Base-by-base conservation (phyloP, 2,113 vertebrate genomes). In the Aramus guarauna region DNA sequence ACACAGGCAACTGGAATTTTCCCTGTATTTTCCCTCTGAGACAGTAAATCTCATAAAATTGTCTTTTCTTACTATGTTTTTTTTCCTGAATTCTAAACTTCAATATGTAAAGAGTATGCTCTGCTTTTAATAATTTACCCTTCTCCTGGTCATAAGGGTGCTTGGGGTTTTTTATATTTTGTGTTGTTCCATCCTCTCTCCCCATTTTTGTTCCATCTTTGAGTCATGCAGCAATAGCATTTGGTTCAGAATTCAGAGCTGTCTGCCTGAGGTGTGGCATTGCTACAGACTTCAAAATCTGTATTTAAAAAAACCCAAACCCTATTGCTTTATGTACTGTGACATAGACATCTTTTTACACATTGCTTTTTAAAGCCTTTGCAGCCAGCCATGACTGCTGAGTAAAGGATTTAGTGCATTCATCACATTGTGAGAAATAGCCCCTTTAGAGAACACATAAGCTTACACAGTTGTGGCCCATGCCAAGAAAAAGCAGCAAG, bases 401-500 rank as follows among this genome's bases (percentile, higher is more conserved):
- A 95, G 68, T 82, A 82, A 90, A 95, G 69, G 80, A 41, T 88
- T 95, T 6, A 4, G 73, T 72, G 62, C 73, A 66, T 91, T 79
- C 80, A 85, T 29, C 84, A 66, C 41, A 1, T 23, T 77, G 92
- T 87, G 91, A 92, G 91, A 95, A 95, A 69, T 34, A 87, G 80
- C 39, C 80, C 69, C 94, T 89, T 92, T 27, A 91, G 95, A 94
- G 77, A 90, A 17, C 69, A 29, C 48, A 56, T 64, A 52, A 84
- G 74, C 68, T 94, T 37, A 34, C 58, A 72, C 47, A 75, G 39
- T 37, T 79, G 58, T 63, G 62, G 63, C 79, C 41, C 45, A 2
- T 94, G 96, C 96, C 94, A 87, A 91, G 60, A 90, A 59, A 63
- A 55, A 84, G 77, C 91, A 76, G 68, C 16, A 18, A 55, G 20